phyloP scores from a whole-genome alignment of 2,888 invertebrate genomes.

The Deladenus siricidicola region DNA sequence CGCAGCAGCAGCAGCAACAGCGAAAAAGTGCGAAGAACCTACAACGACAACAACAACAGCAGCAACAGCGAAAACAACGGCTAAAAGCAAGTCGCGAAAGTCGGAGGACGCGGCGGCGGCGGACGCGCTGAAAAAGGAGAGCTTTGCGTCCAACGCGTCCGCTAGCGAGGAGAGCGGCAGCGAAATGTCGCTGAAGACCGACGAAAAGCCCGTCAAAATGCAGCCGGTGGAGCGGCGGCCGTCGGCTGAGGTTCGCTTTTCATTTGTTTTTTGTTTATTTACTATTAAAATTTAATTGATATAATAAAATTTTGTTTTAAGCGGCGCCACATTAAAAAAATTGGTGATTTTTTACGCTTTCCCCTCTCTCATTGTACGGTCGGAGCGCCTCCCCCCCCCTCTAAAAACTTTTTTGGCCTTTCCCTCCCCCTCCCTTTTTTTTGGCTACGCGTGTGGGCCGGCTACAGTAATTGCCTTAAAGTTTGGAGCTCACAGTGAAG shows the following conservation, averaged over 20 bases:
- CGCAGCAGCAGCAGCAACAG: neutral
- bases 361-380: too few relatives aligned
- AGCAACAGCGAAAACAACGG: neutral
- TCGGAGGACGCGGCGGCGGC: neutral
- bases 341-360: too few relatives aligned
- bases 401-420: too few relatives aligned
- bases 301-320: too few relatives aligned
- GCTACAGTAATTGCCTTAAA: too few relatives aligned
- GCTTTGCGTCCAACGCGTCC: neutral
- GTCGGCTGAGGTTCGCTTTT: conserved; percentile 3
- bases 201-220: neutral
- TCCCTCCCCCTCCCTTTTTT: too few relatives aligned
- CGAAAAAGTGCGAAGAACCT: neutral
- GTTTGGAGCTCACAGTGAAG: too few relatives aligned
- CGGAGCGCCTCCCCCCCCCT: too few relatives aligned
- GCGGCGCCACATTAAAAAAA: too few relatives aligned
- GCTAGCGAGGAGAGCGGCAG: neutral
- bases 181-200: neutral
- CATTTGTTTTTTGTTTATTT: too few relatives aligned
- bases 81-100: neutral
- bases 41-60: neutral
- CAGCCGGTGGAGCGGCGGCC: conserved; percentile 3
- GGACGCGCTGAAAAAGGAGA: neutral
- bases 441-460: too few relatives aligned
- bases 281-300: too few relatives aligned